Percentiles rank a stretch among this genome's conserved stretches.
These are phyloP conservation scores for Opisthograptis luteolata DNA, from an alignment of 2,888 invertebrate genomes.

Conservation along the genomic window DNA sequence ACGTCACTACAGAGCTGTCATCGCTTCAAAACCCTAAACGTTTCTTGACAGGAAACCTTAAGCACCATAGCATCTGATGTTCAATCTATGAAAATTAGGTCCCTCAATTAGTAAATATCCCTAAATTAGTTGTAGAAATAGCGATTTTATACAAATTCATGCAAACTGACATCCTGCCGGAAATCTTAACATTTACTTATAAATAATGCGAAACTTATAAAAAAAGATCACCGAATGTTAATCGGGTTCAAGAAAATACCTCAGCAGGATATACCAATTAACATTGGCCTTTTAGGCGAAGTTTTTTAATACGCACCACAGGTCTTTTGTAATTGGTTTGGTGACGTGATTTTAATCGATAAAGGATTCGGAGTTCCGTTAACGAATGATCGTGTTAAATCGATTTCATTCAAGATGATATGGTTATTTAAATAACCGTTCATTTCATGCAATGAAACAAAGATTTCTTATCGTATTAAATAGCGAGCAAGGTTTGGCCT, in stretches of 20 bases:
- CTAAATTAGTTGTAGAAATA: slow-evolving; percentile 24
- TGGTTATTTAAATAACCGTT: too few relatives aligned
- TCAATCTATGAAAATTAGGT: slow-evolving; percentile 19
- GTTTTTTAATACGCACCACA: neutral
- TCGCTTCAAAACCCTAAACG: too few relatives aligned
- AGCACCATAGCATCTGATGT: slow-evolving; percentile 8
- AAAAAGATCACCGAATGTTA: slow-evolving; percentile 16
- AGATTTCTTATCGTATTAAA: too few relatives aligned
- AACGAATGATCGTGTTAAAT: slow-evolving; percentile 48
- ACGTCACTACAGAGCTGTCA: too few relatives aligned
- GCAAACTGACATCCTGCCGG: slow-evolving; percentile 34
- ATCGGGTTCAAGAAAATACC: neutral
- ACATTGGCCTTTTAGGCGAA: slow-evolving; percentile 4
- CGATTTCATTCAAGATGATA: too few relatives aligned
- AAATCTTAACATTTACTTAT: slow-evolving; percentile 8
- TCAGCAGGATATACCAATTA: slow-evolving; percentile 8
- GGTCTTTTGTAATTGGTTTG: slow-evolving; percentile 17
- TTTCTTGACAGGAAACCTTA: slow-evolving; percentile 12
- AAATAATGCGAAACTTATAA: slow-evolving; percentile 25
- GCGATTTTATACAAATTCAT: slow-evolving; percentile 32
- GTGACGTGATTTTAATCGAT: slow-evolving; percentile 22
- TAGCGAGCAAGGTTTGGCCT: too few relatives aligned
- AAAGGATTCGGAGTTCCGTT: slow-evolving; percentile 45
- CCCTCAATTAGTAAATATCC: slow-evolving; percentile 19
- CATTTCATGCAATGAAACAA: too few relatives aligned